Evolutionary conservation across 1,140 invertebrate species (phyloP).

Genomic region (Lepidurus packardi): DNA sequence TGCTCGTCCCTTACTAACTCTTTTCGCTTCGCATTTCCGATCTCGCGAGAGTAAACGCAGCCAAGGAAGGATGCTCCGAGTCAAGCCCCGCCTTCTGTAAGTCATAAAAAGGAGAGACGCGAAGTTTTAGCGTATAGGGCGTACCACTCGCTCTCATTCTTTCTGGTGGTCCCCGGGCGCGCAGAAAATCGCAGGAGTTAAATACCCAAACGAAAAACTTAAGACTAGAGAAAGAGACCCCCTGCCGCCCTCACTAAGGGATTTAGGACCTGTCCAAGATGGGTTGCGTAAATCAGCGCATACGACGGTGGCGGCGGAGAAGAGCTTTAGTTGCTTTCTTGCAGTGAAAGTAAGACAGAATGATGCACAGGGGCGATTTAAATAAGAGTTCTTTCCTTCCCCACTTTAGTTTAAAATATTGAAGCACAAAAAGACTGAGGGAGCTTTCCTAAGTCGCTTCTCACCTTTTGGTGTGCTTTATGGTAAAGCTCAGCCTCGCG

Average conservation of each 20-base stretch:
- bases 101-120: not conserved
- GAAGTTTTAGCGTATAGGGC: not conserved
- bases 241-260: not conserved
- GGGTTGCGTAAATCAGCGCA: not conserved
- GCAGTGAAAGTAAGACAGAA: not conserved
- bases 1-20: slow-evolving; percentile 18
- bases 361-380: not conserved
- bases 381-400: not conserved
- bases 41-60: not conserved
- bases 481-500: not conserved
- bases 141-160: not conserved
- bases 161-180: not conserved
- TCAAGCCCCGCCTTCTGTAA: not conserved
- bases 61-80: not conserved
- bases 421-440: not conserved
- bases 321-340: not conserved
- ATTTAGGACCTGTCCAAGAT: not conserved
- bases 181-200: not conserved
- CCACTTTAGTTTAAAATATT: not conserved
- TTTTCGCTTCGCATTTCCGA: not conserved
- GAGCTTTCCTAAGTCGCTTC: not conserved
- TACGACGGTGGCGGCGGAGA: not conserved
- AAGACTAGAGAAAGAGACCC: not conserved
- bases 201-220: slow-evolving; percentile 1
- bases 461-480: not conserved